A percentile compares a stretch with the other conserved stretches of the same genome.
Conservation (phyloP, 2,797 vertebrate genomes). For the Halcyon leucocephala region DNA sequence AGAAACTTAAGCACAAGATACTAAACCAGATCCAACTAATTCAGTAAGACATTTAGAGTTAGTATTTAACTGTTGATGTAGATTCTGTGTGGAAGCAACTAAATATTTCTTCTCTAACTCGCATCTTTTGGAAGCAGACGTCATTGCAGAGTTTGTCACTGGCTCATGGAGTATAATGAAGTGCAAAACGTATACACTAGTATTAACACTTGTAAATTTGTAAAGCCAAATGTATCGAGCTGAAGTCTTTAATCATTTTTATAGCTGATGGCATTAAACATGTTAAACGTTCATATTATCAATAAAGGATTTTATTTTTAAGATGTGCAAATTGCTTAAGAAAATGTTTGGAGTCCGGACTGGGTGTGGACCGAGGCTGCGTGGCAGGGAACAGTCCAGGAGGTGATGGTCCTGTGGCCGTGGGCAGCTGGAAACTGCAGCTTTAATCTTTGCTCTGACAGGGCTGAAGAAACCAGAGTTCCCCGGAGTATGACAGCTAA, state of each 20-base stretch:
- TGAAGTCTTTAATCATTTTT: conserved; percentile 78
- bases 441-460: not conserved
- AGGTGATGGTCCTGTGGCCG: not conserved
- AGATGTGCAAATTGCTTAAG: conserved; percentile 47
- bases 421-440: not conserved
- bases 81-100: conserved; percentile 70
- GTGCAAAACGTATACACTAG: conserved; percentile 55
- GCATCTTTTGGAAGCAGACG: conserved; percentile 50
- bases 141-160: conserved; percentile 68
- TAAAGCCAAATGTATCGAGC: conserved; percentile 76
- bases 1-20: conserved; percentile 80
- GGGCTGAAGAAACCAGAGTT: not conserved
- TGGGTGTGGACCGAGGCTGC: not conserved
- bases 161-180: conserved; percentile 71
- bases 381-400: not conserved
- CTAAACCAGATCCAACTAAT: conserved; percentile 68
- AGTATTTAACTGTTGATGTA: conserved; percentile 78
- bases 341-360: not conserved
- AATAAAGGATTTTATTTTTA: conserved; percentile 77
- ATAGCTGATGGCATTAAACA: conserved; percentile 80
- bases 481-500: accelerated
- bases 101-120: conserved; percentile 63
- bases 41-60: conserved; percentile 68
- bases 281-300: conserved; percentile 72
- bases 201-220: conserved; percentile 79